phyloP scores from a whole-genome alignment of 2,888 invertebrate species.

The Microchrysa polita region DNA sequence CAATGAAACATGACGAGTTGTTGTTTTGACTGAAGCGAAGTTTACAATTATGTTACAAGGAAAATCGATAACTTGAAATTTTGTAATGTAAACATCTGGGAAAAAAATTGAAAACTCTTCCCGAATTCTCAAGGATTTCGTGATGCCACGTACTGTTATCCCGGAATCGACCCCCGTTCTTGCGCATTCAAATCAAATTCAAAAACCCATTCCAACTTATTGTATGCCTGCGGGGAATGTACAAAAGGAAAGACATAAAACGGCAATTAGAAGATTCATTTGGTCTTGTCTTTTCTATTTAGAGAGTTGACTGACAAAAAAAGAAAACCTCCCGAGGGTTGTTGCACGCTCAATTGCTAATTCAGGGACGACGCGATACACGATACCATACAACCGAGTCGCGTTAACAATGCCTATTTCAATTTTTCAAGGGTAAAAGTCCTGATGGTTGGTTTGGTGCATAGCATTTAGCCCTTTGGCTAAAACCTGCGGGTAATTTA shows the following conservation, averaged over 20 bases:
- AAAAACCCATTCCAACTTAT: constrained; percentile 17
- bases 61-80: too few relatives aligned
- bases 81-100: too few relatives aligned
- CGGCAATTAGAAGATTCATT: constrained; percentile 44
- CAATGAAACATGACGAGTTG: too few relatives aligned
- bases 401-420: constrained; percentile 22
- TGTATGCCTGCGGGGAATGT: constrained; percentile 23
- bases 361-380: constrained; percentile 19
- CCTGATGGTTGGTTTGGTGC: neutral
- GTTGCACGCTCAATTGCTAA: constrained; percentile 4
- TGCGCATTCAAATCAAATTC: neutral
- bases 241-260: constrained; percentile 45
- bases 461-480: neutral
- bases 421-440: constrained; percentile 35
- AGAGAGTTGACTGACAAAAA: too few relatives aligned
- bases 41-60: too few relatives aligned
- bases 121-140: too few relatives aligned
- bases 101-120: too few relatives aligned
- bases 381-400: neutral
- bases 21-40: too few relatives aligned
- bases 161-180: too few relatives aligned
- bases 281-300: constrained; percentile 15
- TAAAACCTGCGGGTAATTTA: constrained; percentile 38
- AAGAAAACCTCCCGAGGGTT: constrained; percentile 1
- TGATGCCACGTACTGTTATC: too few relatives aligned